phyloP scores from a whole-genome alignment of 2,888 invertebrate species.

The Diarsia dahlii region DNA sequence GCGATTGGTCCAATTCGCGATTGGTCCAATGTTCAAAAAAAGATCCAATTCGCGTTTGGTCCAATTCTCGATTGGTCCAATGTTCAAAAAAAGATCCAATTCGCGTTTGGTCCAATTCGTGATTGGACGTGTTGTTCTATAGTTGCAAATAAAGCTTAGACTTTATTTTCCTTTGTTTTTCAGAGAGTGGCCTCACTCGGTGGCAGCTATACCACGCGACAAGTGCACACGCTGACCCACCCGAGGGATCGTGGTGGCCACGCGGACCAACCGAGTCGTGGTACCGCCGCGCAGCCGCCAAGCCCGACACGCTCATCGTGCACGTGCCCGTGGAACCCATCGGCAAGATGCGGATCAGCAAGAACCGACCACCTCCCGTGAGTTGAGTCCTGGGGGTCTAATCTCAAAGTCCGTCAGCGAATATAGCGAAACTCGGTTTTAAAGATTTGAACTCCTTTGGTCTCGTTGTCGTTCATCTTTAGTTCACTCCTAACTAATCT shows the following conservation, averaged over 20 bases:
- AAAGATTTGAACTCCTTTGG: no score
- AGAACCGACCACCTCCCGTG: conserved; percentile 76
- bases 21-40: no score
- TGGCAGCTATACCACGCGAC: conserved; percentile 86
- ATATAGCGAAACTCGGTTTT: neutral
- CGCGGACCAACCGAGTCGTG: conserved; percentile 81
- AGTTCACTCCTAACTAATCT: neutral
- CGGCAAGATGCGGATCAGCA: conserved; percentile 76
- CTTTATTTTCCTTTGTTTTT: neutral
- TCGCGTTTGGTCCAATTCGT: no score
- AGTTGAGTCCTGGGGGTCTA: conserved; percentile 46
- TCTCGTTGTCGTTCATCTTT: neutral
- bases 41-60: no score
- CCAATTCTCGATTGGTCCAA: no score
- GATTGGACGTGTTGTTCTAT: no score
- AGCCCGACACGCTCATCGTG: conserved; percentile 75
- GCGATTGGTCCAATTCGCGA: no score
- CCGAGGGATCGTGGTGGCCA: conserved; percentile 79
- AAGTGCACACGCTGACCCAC: conserved; percentile 78
- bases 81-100: no score
- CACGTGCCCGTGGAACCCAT: conserved; percentile 83
- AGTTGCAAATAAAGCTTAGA: neutral
- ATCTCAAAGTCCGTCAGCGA: neutral
- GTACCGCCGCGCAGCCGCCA: conserved; percentile 82
- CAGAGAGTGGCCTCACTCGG: conserved; percentile 85